Base-by-base conservation (phyloP, 2,797 vertebrate species). In the Pogoniulus pusillus region DNA sequence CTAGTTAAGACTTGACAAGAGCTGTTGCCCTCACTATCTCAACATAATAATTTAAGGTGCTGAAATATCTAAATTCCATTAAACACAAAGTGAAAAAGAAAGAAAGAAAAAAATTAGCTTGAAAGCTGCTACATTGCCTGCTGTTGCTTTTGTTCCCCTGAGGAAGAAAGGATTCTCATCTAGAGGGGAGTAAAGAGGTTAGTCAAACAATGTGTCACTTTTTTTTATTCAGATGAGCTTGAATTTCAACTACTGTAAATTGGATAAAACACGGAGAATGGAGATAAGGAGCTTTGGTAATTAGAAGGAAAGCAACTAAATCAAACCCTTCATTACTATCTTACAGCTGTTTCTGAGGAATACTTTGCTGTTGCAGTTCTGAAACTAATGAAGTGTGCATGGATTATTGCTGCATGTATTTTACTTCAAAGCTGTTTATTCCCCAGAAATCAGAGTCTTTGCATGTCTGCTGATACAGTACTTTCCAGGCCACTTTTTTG, bases 391-490 rank as follows among this genome's bases (percentile, higher is more conserved):
- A 90, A 89, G 68, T 22, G 60, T 84, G 75, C 72, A 41, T 65
- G 83, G 74, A 92, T 95, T 93, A 86, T 65, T 91, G 62, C 51
- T 85, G 85, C 75, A 58, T 3, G 1, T 89, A 59, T 93, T 94
- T 91, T 41, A 91, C 81, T 91, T 95, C 75, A 94, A 92, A 93
- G 93, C 81, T 66, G 41, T 82, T 92, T 92, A 91, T 92, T 91
- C 85, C 69, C 87, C 65, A 82, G 88, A 90, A 94, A 78, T 94
- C 82, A 65, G 53, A 80, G 79, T 82, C 72, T 90, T 94, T 87
- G 75, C 55, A 41, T 43, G 57, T 71, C 75, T 85, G 37, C 82
- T 91, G 64, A 62, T 58, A 60, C 0, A 87, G 64, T 66, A 85
- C 89, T 95, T 95, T 83, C 74, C 68, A 81, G 63, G 37, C 71